Evolutionary conservation across 2,113 vertebrate species (phyloP), one percentile per base, ranked within the genome.

Genomic region (Anoplopoma fimbria): DNA sequence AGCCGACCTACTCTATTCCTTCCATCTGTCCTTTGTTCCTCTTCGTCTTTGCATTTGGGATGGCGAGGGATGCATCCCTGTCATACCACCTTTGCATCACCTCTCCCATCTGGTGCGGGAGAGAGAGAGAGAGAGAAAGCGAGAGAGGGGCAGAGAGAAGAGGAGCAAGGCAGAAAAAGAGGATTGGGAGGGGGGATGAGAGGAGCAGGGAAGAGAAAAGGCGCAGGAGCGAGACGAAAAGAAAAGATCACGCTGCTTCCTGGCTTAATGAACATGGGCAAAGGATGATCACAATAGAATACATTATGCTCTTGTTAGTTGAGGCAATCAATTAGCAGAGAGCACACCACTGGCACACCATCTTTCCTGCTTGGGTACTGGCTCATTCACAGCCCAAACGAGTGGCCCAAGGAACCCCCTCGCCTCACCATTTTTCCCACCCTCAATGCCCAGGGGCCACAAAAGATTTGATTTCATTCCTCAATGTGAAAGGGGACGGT

Each of bases 61-160:
- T 94, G 81, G 82, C 68, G 80, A 93, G 93, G 95, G 95, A 96
- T 96, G 95, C 95, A 95, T 96, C 95, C 94, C 95, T 97, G 96
- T 97, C 96, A 96, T 95, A 93, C 85, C 94, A 93, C 95, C 95
- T 97, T 96, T 96, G 94, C 95, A 92, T 97, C 96, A 96, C 92
- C 90, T 87, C 85, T 91, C 93, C 94, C 91, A 92, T 89, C 92
- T 88, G 79, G 33, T 21, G 40, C 40, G 77, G 75, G 65, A 68
- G 49, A 71, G 75, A 78, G 57, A 58, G 61, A 55, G 12, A n/a
- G 63, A 57, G 63, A 81, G 57, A 19, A 42, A 61, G 61, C 27
- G 13, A 27, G 61, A 57, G 61, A 82, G 57, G 23, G 53, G 60
- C 21, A 62, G 83, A 53, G 45, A 69, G 82, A 62, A 55, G 63